Conservation (phyloP, 1,140 invertebrate species). For the Bicyclus anynana region DNA sequence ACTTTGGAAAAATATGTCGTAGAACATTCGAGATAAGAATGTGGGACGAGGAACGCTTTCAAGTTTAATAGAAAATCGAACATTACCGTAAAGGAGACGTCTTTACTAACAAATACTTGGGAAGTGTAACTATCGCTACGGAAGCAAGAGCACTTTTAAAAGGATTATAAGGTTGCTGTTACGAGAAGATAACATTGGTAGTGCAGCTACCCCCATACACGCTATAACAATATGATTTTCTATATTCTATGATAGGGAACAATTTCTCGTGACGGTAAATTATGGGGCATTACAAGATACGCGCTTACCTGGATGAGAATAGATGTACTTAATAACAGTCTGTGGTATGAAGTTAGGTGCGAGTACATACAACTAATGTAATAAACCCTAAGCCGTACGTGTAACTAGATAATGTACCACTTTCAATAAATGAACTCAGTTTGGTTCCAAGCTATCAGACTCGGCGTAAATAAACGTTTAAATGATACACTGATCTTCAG, state of each 20-base stretch:
- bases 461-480: too few relatives aligned
- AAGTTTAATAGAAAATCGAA: slow-evolving; percentile 77
- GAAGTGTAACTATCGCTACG: slow-evolving; percentile 45
- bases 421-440: too few relatives aligned
- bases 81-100: slow-evolving; percentile 75
- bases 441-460: too few relatives aligned
- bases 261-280: neutral
- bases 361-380: too few relatives aligned
- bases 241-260: neutral
- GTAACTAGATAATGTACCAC: too few relatives aligned
- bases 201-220: slow-evolving; percentile 8
- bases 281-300: neutral
- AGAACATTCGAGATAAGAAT: slow-evolving; percentile 74
- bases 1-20: slow-evolving; percentile 77
- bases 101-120: slow-evolving; percentile 73
- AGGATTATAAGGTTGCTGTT: slow-evolving; percentile 38
- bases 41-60: slow-evolving; percentile 72
- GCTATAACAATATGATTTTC: neutral
- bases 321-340: neutral
- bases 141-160: slow-evolving; percentile 39
- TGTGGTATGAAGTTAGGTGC: neutral
- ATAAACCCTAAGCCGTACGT: neutral
- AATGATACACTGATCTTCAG: too few relatives aligned
- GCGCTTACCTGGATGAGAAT: neutral
- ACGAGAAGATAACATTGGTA: slow-evolving; percentile 17